Evolutionary conservation across 2,113 vertebrate genomes (phyloP).

Genomic region (Esox niger): DNA sequence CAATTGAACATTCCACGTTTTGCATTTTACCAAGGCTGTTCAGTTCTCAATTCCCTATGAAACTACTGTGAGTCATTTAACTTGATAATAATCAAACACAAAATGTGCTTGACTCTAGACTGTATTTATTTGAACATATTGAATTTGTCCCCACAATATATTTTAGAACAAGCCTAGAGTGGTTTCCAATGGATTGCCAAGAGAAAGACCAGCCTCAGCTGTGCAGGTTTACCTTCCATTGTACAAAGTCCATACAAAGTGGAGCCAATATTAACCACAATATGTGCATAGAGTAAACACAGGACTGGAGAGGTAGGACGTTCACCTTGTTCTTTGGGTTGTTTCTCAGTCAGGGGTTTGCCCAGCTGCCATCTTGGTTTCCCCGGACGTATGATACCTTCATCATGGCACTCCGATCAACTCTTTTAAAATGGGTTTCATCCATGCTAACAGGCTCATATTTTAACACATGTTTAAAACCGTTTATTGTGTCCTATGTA

Average conservation of each 20-base stretch:
- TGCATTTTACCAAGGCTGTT: no score
- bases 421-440: conserved; percentile 25
- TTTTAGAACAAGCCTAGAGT: no score
- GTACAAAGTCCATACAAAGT: conserved; percentile 29
- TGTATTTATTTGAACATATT: not conserved
- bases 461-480: not conserved
- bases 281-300: conserved; percentile 23
- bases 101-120: not conserved
- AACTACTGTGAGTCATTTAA: not conserved
- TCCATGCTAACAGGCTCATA: conserved; percentile 24
- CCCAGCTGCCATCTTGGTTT: conserved; percentile 46
- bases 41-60: no score
- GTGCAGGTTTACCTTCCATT: not conserved
- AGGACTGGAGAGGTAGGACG: conserved; percentile 16
- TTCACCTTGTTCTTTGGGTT: conserved; percentile 25
- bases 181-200: not conserved
- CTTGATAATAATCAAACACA: not conserved
- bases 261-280: conserved; percentile 30
- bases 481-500: not conserved
- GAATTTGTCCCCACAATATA: no score
- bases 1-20: not conserved
- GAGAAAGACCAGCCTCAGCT: not conserved
- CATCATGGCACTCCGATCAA: conserved; percentile 34
- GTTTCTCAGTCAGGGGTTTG: conserved; percentile 15
- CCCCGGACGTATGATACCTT: conserved; percentile 45